Evolutionary conservation across 1,140 invertebrate species (phyloP).

Genomic region (Macrobrachium nipponense): DNA sequence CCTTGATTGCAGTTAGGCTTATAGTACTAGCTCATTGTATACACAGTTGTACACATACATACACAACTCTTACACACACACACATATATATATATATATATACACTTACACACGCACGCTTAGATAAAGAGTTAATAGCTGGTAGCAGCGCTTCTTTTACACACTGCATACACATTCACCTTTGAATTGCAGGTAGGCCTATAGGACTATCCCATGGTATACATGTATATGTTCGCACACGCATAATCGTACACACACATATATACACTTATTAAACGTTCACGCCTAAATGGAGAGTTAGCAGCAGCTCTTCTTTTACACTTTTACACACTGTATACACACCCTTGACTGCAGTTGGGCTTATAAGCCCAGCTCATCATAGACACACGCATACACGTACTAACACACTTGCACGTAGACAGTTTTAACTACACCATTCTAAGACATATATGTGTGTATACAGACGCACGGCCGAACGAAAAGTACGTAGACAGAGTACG

Average conservation of each 20-base stretch:
- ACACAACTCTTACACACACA: too few relatives aligned
- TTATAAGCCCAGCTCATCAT: background rate
- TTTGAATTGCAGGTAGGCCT: too few relatives aligned
- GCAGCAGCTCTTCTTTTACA: background rate
- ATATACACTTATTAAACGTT: background rate
- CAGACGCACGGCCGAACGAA: background rate
- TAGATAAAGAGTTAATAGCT: too few relatives aligned
- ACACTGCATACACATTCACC: too few relatives aligned
- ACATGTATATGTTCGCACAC: conserved; percentile 11
- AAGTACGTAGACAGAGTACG: too few relatives aligned
- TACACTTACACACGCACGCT: too few relatives aligned
- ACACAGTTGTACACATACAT: too few relatives aligned
- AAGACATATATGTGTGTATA: background rate
- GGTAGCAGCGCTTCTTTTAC: too few relatives aligned
- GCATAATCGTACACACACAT: conserved; percentile 3
- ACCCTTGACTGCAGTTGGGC: background rate
- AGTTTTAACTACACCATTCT: background rate
- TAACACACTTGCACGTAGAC: background rate
- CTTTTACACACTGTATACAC: background rate
- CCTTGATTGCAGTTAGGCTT: too few relatives aligned
- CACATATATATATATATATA: too few relatives aligned
- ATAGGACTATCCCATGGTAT: background rate
- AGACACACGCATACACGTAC: background rate
- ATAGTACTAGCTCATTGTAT: too few relatives aligned
- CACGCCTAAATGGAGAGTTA: background rate